Conservation (phyloP, 35 echinoderm and acorn worm species). For the Ophioderma brevispina region DNA sequence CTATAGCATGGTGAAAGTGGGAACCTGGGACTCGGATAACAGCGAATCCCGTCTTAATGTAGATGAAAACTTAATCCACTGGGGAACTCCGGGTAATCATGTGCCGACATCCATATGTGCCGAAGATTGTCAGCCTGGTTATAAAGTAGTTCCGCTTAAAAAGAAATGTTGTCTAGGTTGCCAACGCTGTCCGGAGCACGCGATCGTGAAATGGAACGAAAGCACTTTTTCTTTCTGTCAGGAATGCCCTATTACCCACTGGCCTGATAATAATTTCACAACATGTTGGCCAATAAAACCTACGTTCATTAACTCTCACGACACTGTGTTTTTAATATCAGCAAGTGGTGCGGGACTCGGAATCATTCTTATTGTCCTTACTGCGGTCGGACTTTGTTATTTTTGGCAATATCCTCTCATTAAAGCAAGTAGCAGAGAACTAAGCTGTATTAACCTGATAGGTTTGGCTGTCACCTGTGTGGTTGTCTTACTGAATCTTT, state of each 20-base stretch:
- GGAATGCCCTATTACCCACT: background rate
- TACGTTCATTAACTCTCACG: background rate
- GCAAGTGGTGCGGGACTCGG: background rate
- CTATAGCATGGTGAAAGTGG: background rate
- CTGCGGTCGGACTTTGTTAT: background rate
- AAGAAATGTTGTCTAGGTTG: constrained; percentile 38
- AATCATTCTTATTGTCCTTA: background rate
- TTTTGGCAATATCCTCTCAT: constrained; percentile 14
- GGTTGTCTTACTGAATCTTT: constrained; percentile 19
- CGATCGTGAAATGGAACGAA: background rate
- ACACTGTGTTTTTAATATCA: background rate
- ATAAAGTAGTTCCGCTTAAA: background rate
- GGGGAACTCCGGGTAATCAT: background rate
- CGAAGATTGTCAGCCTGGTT: background rate
- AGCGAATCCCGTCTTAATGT: background rate
- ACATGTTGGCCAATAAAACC: background rate
- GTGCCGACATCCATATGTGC: background rate
- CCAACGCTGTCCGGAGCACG: background rate
- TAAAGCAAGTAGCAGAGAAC: constrained; percentile 53
- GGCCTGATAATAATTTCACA: constrained; percentile 21
- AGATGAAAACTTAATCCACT: background rate
- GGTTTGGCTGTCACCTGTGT: constrained; percentile 9
- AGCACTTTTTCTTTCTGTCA: background rate
- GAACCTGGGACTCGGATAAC: background rate
- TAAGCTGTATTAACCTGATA: constrained; percentile 28